A percentile compares a stretch with the other conserved stretches of the same genome.
phyloP scores from a whole-genome alignment of 2,113 vertebrate species.

The Haemorhous mexicanus region DNA sequence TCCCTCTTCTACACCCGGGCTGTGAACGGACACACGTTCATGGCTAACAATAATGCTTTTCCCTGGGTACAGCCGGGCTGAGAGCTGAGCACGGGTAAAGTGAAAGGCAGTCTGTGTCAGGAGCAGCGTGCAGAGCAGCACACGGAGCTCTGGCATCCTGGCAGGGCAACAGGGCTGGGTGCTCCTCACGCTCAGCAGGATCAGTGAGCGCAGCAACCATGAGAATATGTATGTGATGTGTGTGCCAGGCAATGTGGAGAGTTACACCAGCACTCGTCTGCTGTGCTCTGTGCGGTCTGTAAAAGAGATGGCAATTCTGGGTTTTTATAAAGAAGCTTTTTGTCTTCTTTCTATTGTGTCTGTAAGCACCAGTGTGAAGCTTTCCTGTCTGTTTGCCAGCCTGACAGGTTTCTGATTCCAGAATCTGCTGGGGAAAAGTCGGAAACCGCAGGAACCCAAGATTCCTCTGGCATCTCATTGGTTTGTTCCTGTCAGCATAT shows the following conservation, averaged over 20 bases:
- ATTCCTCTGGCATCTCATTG: not conserved
- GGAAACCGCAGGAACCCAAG: not conserved
- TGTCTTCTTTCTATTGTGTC: not conserved
- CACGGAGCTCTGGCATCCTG: not conserved
- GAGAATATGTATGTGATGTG: rapidly evolving
- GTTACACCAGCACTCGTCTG: rapidly evolving
- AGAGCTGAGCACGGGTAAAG: not conserved
- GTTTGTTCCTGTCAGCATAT: not conserved
- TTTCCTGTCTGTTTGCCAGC: not conserved
- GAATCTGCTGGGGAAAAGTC: not conserved
- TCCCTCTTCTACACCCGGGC: not conserved
- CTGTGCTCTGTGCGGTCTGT: rapidly evolving
- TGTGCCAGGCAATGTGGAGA: not conserved
- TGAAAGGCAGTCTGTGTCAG: rapidly evolving
- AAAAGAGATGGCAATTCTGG: not conserved
- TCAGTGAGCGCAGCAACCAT: rapidly evolving
- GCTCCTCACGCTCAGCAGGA: rapidly evolving
- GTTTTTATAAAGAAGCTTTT: not conserved
- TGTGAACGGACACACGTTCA: not conserved
- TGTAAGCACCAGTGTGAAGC: not conserved
- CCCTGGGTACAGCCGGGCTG: rapidly evolving
- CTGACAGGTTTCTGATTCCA: not conserved
- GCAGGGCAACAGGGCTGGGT: rapidly evolving
- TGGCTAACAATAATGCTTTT: not conserved
- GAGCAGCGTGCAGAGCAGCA: not conserved